phyloP scores from a whole-genome alignment of 2,888 invertebrate species.

The Mesorhabditis sp. region DNA sequence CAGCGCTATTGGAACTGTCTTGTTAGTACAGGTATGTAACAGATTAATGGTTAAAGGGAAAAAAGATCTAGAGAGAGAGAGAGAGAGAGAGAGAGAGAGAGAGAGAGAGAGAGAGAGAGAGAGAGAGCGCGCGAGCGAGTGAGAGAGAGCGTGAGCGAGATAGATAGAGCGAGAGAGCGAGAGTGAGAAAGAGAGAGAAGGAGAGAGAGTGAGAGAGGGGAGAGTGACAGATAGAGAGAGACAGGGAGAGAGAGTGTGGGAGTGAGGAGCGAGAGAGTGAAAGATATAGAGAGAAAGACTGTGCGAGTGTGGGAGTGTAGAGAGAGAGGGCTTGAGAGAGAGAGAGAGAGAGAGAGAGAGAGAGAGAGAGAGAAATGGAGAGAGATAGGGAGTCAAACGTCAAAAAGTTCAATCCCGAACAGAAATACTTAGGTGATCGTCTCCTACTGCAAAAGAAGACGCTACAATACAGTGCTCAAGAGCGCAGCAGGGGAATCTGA shows the following conservation, averaged over 20 bases:
- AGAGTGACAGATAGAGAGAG: not conserved
- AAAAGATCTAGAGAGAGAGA: no score
- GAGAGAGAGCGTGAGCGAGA: not conserved
- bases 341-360: no score
- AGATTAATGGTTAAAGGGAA: not conserved
- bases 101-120: not conserved
- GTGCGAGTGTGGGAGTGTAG: no score
- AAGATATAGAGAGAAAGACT: no score
- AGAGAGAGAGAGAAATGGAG: not conserved
- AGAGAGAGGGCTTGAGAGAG: no score
- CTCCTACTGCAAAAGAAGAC: slow-evolving; percentile 24
- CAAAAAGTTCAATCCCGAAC: not conserved
- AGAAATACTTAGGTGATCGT: slow-evolving; percentile 18
- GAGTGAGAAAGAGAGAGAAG: no score
- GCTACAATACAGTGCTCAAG: slow-evolving; percentile 24
- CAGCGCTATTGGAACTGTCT: slow-evolving; percentile 42
- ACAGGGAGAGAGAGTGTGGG: not conserved
- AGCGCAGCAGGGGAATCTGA: slow-evolving; percentile 35
- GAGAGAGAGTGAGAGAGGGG: not conserved
- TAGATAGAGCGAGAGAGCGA: not conserved
- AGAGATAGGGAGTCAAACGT: not conserved
- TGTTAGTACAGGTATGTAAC: slow-evolving; percentile 36
- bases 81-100: no score
- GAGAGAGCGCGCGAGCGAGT: not conserved
- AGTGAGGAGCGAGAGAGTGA: not conserved